These are phyloP conservation scores for Lytechinus variegatus DNA, from an alignment of 35 echinoderm and acorn worm genomes.

Conservation along the genomic window DNA sequence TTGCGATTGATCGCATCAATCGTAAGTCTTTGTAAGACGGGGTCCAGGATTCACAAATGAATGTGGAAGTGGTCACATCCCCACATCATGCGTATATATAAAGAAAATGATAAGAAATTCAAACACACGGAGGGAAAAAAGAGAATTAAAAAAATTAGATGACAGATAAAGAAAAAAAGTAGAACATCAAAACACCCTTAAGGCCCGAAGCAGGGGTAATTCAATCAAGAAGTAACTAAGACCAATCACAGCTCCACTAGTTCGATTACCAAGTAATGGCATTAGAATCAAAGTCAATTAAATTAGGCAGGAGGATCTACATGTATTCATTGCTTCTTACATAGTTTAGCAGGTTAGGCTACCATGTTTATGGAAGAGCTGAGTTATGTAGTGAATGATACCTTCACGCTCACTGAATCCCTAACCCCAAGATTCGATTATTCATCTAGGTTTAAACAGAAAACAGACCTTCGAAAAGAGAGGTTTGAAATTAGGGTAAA, in stretches of 20 bases:
- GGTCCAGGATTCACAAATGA: too few relatives aligned
- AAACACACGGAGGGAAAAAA: not conserved
- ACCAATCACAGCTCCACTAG: constrained; percentile 24
- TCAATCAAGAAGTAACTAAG: constrained; percentile 36
- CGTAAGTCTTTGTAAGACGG: too few relatives aligned
- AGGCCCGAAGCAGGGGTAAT: not conserved
- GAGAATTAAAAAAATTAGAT: not conserved
- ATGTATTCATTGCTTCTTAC: constrained; percentile 13
- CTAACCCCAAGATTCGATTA: not conserved
- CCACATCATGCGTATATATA: too few relatives aligned
- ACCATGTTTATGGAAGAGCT: constrained; percentile 21
- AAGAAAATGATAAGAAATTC: not conserved
- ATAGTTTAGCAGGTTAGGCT: not conserved
- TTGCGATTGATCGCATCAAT: too few relatives aligned
- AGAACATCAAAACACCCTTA: not conserved
- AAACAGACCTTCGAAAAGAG: not conserved
- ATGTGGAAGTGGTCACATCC: too few relatives aligned
- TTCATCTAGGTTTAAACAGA: not conserved
- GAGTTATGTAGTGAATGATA: not conserved
- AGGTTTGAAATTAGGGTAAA: not conserved
- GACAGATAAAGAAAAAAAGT: not conserved
- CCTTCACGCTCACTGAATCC: not conserved
- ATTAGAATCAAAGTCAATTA: constrained; percentile 49
- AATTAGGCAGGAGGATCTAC: not conserved
- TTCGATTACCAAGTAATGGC: constrained; percentile 49